phyloP scores from a whole-genome alignment of 1,140 invertebrate genomes.

The Drosophila parvula region DNA sequence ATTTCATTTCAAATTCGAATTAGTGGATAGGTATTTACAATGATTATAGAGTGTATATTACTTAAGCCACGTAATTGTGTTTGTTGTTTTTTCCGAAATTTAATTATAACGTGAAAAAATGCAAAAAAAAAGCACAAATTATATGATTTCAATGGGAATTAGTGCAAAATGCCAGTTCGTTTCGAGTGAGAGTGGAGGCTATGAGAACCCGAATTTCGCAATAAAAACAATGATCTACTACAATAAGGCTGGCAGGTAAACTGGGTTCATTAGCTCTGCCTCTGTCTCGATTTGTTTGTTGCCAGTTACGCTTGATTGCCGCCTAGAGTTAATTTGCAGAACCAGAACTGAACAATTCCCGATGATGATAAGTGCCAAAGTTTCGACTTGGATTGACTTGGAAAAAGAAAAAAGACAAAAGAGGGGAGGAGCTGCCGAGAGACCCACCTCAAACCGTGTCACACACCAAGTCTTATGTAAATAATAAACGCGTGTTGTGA shows the following conservation, averaged over 20 bases:
- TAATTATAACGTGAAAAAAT: conserved; percentile 77
- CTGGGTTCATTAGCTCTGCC: conserved; percentile 53
- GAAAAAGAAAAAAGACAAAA: conserved; percentile 19
- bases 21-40: conserved; percentile 13
- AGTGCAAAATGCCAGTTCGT: conserved; percentile 44
- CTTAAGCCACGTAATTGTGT: conserved; percentile 51
- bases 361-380: conserved; percentile 12
- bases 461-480: conserved; percentile 48
- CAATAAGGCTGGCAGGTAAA: conserved; percentile 45
- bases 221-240: conserved; percentile 51
- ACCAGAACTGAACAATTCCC: conserved; percentile 10
- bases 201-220: conserved; percentile 52
- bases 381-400: conserved; percentile 1
- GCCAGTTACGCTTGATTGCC: conserved; percentile 74
- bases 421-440: conserved; percentile 5
- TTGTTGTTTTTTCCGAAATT: conserved; percentile 38
- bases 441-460: conserved; percentile 47
- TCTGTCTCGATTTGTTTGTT: conserved; percentile 45
- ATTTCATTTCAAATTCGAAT: conserved; percentile 18
- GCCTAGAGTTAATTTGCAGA: conserved; percentile 60
- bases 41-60: conserved; percentile 13
- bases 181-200: conserved; percentile 32
- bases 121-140: conserved; percentile 43
- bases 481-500: conserved; percentile 26
- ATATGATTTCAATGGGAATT: conserved; percentile 62